Evolutionary conservation across 2,797 vertebrate species (phyloP).

Genomic region (Anguilla megastoma): DNA sequence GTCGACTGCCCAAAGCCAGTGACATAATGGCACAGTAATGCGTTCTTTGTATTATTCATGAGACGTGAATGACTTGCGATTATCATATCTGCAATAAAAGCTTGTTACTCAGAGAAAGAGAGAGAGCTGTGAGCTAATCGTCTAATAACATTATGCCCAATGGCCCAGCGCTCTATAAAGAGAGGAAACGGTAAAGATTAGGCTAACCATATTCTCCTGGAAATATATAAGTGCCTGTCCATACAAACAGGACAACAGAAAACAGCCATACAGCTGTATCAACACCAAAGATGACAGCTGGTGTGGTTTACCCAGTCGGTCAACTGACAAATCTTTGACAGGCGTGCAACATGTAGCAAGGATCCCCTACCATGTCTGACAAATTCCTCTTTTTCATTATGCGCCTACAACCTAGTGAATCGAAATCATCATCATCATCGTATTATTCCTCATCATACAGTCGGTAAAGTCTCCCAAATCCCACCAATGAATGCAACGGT

Average conservation of each 20-base stretch:
- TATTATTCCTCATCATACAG: neutral
- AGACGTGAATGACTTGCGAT: neutral
- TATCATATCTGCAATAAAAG: slow-evolving; percentile 9
- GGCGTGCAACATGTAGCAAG: neutral
- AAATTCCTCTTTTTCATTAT: neutral
- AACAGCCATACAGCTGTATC: neutral
- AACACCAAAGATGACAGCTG: neutral
- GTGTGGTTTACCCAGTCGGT: neutral
- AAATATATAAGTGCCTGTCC: neutral
- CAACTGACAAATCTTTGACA: neutral
- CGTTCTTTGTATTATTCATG: slow-evolving; percentile 16
- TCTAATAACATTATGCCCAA: neutral
- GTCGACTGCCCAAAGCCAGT: neutral
- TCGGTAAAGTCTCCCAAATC: neutral
- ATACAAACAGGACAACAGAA: neutral
- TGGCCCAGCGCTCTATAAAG: neutral
- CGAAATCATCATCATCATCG: neutral
- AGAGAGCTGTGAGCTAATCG: neutral
- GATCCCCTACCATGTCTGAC: neutral
- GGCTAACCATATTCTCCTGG: neutral
- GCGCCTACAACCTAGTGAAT: neutral
- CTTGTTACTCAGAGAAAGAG: neutral
- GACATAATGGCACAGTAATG: neutral
- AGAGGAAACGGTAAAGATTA: neutral
- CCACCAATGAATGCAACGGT: neutral